Evolutionary conservation across 2,797 vertebrate genomes (phyloP).

Genomic region (Pelodytes ibericus): DNA sequence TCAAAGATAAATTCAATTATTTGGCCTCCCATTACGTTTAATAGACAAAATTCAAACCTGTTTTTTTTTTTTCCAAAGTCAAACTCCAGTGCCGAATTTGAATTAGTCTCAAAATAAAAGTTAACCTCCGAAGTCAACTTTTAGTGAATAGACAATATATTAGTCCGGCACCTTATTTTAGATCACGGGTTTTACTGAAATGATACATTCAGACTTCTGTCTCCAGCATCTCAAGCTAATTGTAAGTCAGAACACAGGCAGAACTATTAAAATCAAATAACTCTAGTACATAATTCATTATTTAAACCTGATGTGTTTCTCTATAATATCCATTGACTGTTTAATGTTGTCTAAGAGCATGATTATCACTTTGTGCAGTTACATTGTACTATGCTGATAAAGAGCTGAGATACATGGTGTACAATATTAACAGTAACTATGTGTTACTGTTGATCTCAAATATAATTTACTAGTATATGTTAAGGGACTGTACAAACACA

Average conservation of each 20-base stretch:
- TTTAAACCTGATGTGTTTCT: neutral
- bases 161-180: neutral
- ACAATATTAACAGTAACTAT: neutral
- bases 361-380: too few species aligned
- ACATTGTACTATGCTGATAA: neutral
- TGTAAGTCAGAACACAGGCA: neutral
- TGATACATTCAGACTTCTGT: conserved; percentile 21
- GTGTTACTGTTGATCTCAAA: neutral
- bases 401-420: neutral
- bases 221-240: conserved; percentile 20
- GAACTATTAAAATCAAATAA: neutral
- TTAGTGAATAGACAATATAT: too few species aligned
- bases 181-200: conserved; percentile 21
- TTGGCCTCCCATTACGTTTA: too few species aligned
- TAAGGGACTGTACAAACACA: too few species aligned
- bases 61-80: too few species aligned
- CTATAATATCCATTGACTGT: neutral
- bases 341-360: neutral
- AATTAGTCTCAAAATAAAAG: too few species aligned
- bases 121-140: too few species aligned
- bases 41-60: too few species aligned
- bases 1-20: too few species aligned
- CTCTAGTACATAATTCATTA: neutral
- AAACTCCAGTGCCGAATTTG: too few species aligned
- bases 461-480: neutral